Evolutionary conservation across 2,797 vertebrate genomes (phyloP), one percentile per base, ranked within the genome.

Genomic region (Danio choprae): DNA sequence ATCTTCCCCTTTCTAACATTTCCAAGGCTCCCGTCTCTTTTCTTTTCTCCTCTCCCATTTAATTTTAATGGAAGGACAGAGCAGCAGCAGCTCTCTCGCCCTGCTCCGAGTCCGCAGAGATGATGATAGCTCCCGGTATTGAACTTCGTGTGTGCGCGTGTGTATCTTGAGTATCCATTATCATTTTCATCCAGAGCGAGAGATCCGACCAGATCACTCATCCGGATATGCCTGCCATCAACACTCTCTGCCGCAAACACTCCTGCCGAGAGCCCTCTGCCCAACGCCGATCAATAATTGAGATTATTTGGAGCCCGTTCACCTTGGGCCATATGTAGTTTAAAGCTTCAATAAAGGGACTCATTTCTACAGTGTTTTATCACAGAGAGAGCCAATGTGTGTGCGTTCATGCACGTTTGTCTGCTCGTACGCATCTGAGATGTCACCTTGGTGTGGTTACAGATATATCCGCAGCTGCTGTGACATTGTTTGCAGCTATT

Each of bases 251-350:
- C 87, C 87, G 79, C 76, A 58, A 48, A 81, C 84, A 85, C 87
- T 89, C 87, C 86, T 63, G 82, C 87, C 87, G 88, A 83, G 84
- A 81, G 87, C 85, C 83, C 62, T 50, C 29, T 51, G 87, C 84
- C 84, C 89, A 76, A 84, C 90, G 86, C 40, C 78, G 87, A 93
- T 94, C 93, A 84, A 94, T 93, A 91, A 83, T 77, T 62, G 73
- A 90, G 90, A 93, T 93, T 89, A 91, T 92, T 90, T 87, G 87
- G 71, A 86, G 84, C 89, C 87, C 87, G 84, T 87, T 92, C 86
- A 89, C 87, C 87, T 83, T 86, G 65, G 86, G 81, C 88, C 90
- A 84, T 87, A 91, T 85, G 77, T 89, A 84, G 84, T 92, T 90
- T 89, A 88, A 79, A 20, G 48, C 78, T 60, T 46, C 78, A 82